phyloP scores from a whole-genome alignment of 2,113 vertebrate genomes.

The Corynorhinus townsendii region DNA sequence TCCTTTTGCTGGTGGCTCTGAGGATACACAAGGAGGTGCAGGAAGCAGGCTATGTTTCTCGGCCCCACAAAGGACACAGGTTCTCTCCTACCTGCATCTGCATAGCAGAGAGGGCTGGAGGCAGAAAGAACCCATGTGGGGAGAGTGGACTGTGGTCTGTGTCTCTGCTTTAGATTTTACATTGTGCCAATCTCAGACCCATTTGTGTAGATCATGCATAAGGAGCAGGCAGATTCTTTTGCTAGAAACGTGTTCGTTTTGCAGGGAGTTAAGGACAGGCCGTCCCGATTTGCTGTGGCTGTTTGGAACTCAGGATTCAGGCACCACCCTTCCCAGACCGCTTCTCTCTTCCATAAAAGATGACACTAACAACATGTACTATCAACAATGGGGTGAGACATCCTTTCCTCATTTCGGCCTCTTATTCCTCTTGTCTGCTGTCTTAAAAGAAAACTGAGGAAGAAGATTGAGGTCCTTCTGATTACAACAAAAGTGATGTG shows the following conservation, averaged over 20 bases:
- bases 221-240: neutral
- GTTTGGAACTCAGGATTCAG: neutral
- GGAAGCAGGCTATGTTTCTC: neutral
- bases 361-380: neutral
- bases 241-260: neutral
- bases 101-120: neutral
- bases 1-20: neutral
- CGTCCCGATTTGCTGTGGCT: neutral
- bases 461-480: neutral
- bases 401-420: neutral
- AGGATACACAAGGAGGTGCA: neutral
- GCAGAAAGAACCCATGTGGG: fast-evolving
- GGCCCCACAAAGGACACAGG: fast-evolving
- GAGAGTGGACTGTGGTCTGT: neutral
- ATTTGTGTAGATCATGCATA: neutral
- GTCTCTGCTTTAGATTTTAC: neutral
- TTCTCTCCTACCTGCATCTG: neutral
- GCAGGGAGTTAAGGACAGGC: neutral
- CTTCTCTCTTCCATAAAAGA: neutral
- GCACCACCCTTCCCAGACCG: neutral
- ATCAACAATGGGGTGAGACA: neutral
- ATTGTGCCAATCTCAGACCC: neutral
- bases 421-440: neutral
- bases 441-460: neutral
- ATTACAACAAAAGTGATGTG: neutral